Base-by-base conservation (phyloP, 1,140 invertebrate species). In the Heterodera schachtii region DNA sequence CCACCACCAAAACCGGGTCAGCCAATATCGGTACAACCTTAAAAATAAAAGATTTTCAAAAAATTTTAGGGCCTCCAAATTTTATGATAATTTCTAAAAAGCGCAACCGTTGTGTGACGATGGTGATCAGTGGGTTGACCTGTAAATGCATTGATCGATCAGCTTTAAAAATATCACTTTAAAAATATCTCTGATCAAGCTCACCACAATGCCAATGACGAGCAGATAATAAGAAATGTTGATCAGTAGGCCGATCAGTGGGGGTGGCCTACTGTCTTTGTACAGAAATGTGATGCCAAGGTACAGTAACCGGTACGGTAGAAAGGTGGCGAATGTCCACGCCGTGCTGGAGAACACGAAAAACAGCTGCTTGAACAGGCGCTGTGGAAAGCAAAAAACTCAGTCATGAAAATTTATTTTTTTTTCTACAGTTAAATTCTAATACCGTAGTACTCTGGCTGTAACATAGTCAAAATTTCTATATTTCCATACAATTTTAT, bases 311-410 rank as follows among this genome's bases (percentile, higher is more conserved):
- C 87, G 80, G 78, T 89, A 89, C 6, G 87, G 87, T 7, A 89
- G 79, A 75, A 87, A 90, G 8, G 87, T 89, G 73, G 84, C 82
- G 69, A 90, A 89, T 9, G 87, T 89, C 87, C 87, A 89, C 21
- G 88, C 60, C 3, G 87, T 89, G 57, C 87, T 89, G 74, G 85
- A 85, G 77, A 89, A 89, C 3, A 89, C 71, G 85, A 89, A 89
- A 79, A 89, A 90, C 5, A 89, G 83, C 2, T 89, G 85, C 81
- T 89, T 81, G 71, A 89, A 90, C 3, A 90, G 77, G 69, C 82
- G 79, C 87, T 88, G 31, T 31, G 31, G 57, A 82, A 88, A 86
- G 21, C 4, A 67, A 79, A 78, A 78, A 31, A 44, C n/a, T n/a
- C n/a, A n/a, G n/a, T n/a, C n/a, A n/a, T n/a, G n/a, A n/a, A n/a